These are phyloP conservation scores for Gavia stellata DNA, from an alignment of 2,113 vertebrate species.

Conservation along the genomic window DNA sequence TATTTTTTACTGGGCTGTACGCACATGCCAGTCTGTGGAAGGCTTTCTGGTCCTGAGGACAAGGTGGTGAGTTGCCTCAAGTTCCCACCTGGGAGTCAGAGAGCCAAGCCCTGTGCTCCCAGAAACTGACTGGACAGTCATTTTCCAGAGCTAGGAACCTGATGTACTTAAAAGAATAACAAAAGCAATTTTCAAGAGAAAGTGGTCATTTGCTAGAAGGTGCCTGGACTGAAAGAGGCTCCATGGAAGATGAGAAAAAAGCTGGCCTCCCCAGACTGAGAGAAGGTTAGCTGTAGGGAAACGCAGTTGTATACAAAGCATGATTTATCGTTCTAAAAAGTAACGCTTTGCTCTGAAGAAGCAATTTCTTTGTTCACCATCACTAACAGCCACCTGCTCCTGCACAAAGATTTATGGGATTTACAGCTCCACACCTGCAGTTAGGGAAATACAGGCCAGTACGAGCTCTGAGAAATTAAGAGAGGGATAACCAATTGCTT, in stretches of 20 bases:
- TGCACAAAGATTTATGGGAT: not conserved
- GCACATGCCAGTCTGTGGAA: not conserved
- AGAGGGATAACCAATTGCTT: not conserved
- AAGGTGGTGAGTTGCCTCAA: not conserved
- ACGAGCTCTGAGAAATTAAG: not conserved
- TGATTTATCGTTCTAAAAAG: not conserved
- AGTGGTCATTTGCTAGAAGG: not conserved
- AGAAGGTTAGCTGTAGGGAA: not conserved
- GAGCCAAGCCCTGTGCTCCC: not conserved
- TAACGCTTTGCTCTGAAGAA: not conserved
- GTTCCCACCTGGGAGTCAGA: not conserved
- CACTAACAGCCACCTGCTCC: not conserved
- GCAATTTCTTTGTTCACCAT: not conserved
- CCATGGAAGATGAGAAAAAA: not conserved
- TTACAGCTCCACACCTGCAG: not conserved
- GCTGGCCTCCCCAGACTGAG: not conserved
- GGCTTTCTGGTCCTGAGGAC: not conserved
- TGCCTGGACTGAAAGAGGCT: not conserved
- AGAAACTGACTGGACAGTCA: not conserved
- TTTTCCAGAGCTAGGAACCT: not conserved
- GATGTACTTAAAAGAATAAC: not conserved
- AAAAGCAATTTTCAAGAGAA: not conserved
- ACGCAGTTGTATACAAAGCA: not conserved
- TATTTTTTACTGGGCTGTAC: not conserved
- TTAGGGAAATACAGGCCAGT: not conserved